These are phyloP conservation scores for Lithobates sylvaticus DNA, from an alignment of 2,797 vertebrate genomes.

Conservation along the genomic window DNA sequence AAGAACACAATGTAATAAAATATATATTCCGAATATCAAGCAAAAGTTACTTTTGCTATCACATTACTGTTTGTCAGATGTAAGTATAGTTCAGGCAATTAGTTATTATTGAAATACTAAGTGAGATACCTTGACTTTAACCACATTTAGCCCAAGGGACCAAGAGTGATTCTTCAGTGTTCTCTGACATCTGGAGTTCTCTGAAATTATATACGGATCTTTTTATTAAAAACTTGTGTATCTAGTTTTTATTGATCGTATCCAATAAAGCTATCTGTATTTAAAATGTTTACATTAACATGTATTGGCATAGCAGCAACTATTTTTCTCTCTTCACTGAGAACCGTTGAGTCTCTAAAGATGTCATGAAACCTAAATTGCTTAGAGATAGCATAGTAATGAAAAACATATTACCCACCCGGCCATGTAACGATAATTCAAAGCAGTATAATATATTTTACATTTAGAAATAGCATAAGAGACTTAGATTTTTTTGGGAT, in stretches of 20 bases:
- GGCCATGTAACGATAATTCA: background rate
- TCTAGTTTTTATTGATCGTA: constrained; percentile 27
- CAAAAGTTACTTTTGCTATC: constrained; percentile 7
- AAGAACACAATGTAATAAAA: constrained; percentile 4
- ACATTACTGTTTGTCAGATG: constrained; percentile 5
- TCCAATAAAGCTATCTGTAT: constrained; percentile 6
- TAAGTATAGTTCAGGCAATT: constrained; percentile 15
- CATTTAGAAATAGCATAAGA: background rate
- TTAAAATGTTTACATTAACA: constrained; percentile 3
- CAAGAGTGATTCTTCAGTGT: constrained; percentile 5
- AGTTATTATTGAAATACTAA: background rate
- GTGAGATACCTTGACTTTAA: constrained; percentile 9
- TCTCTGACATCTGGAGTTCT: constrained; percentile 32
- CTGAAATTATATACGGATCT: background rate
- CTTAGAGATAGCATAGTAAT: background rate
- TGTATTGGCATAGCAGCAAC: background rate
- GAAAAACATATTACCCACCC: background rate
- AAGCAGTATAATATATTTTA: background rate
- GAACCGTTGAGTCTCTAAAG: background rate
- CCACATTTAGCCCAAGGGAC: background rate
- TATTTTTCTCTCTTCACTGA: constrained; percentile 7
- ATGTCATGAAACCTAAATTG: background rate
- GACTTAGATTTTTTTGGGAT: background rate
- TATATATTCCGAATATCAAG: background rate
- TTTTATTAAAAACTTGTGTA: background rate